Evolutionary conservation across 2,888 invertebrate genomes (phyloP), one percentile per base, ranked within the genome.

Genomic region (Leptopilina syphax): DNA sequence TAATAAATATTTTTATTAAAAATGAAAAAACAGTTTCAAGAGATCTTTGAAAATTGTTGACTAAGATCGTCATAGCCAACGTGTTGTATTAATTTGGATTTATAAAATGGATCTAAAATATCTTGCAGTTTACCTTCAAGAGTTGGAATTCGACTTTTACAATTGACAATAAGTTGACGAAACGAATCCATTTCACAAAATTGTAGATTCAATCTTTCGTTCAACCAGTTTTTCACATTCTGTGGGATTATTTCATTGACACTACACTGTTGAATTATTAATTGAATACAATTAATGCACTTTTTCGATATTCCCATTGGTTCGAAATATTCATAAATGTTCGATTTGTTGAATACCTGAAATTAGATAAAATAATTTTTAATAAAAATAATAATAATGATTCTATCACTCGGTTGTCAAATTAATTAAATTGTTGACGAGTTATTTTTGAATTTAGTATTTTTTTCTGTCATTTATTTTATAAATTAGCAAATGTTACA

Each of bases 251-350:
- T 78, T 60, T 44, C 65, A 18, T 6, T 18, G 0, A 76, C 63
- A 34, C 76, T 65, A n/a, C 77, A 66, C 41, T 80, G 78, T 12
- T 80, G 1, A 6, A 66, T 54, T 57, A 78, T 80, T 27, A 81
- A 34, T 12, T 57, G 73, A 9, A 34, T 68, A 44, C 44, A 80
- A 10, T 79, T 13, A 3, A 73, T 50, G 65, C 83, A 84, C 63
- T 79, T n/a, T 68, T 76, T 44, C 1, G 81, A 80, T 70, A 84
- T 27, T 50, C 81, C 80, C 76, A 79, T 78, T 41, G 81, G 78
- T 44, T 84, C 82, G 44, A 82, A 77, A 18, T 65, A 84, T 34
- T 79, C 81, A 54, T 84, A 82, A 76, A 80, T 82, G 13, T 78
- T 79, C 0, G 78, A 65, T 63, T 81, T 82, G 12, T 80, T 78